Conservation (phyloP, 2,113 vertebrate genomes). For the Podilymbus podiceps region DNA sequence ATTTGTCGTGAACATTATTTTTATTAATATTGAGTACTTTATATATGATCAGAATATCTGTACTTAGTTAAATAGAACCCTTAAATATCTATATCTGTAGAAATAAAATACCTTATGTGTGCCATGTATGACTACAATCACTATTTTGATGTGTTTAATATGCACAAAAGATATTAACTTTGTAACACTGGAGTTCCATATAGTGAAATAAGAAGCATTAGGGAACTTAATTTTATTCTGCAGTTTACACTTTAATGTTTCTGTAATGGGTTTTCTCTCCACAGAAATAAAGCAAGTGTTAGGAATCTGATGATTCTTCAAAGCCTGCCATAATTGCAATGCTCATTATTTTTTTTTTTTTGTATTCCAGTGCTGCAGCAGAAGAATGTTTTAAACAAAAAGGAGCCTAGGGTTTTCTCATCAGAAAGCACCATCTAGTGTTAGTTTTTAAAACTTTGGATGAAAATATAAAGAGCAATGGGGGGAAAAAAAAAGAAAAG, state of each 20-base stretch:
- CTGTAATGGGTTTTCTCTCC: not conserved
- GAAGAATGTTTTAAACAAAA: not conserved
- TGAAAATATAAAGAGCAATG: not conserved
- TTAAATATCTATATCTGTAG: not conserved
- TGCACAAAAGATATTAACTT: not conserved
- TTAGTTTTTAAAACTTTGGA: not conserved
- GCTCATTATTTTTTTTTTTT: not conserved
- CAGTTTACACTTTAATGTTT: not conserved
- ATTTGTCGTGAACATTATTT: not conserved
- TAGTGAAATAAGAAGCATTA: not conserved
- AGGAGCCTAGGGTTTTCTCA: not conserved
- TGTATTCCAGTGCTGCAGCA: not conserved
- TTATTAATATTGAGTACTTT: not conserved
- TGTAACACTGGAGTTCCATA: not conserved
- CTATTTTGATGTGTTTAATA: not conserved
- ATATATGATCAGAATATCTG: not conserved
- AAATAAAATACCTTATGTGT: not conserved
- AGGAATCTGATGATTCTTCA: not conserved
- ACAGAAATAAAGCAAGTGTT: not conserved
- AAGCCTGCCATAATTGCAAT: not conserved
- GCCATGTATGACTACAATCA: not conserved
- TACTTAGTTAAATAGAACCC: not conserved
- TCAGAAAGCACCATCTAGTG: constrained; percentile 58
- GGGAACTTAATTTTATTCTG: not conserved
- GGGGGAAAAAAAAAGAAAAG: not conserved